Base-by-base conservation (phyloP, 92 coral and sea anemone genomes). In the Blastomussa wellsi region DNA sequence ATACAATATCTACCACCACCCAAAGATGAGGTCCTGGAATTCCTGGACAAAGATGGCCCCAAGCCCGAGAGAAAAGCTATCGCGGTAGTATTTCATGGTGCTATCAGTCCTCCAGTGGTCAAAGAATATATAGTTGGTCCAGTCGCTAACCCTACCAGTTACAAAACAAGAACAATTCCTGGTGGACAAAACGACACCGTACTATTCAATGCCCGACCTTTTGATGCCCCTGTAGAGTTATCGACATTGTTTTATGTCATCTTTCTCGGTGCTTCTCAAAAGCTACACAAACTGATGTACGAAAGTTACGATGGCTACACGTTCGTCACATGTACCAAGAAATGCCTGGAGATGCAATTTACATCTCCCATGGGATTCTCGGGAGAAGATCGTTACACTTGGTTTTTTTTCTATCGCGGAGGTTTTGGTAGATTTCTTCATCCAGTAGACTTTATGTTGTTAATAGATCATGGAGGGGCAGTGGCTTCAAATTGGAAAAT, bases 301-400 rank as follows among this genome's bases (percentile, higher is more conserved):
- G 93, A 92, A 60, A 90, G 93, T 20, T 92, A 90, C 67, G 93
- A 84, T 38, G 93, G 95, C 20, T 92, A 84, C 75, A 62, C 80
- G 1, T 51, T 77, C 44, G 31, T 8, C 49, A 8, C 72, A 12
- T 44, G 22, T 4, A 10, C 14, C 38, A 81, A 76, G 4, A 90
- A 86, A 37, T 92, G 95, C 65, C 48, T 87, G 12, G 15, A 55
- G 0, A 75, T 79, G 35, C 66, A 72, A 1, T 26, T 19, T 47
- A 72, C 83, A 19, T 84, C 90, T 37, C 97, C 97, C 2, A 71
- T 77, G 84, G 92, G 94, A 2, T 55, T 87, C 10, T 49, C 89
- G 0, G 77, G 84, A 33, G 79, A 80, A 1, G 87, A 86, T 17
- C 89, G 92, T 8, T 72, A 65, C 48, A 49, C 79, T n/a, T 76